Conservation (phyloP, 2,797 vertebrate species). For the Buceros bicornis region DNA sequence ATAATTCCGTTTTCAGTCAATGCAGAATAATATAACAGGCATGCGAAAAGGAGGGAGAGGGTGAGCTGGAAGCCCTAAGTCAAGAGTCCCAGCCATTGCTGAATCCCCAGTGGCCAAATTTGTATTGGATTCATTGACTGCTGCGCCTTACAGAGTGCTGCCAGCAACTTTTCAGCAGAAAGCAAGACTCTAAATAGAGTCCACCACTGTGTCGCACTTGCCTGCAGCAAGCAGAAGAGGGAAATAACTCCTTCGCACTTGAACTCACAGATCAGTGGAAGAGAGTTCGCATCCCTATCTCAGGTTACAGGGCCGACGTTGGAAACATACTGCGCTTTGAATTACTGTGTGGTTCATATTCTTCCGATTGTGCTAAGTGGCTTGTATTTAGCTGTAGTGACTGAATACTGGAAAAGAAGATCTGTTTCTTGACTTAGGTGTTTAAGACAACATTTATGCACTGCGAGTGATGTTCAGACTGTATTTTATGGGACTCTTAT, state of each 20-base stretch:
- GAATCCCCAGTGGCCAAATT: neutral
- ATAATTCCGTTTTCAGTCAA: neutral
- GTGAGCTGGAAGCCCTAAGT: neutral
- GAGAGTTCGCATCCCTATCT: neutral
- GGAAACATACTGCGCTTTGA: neutral
- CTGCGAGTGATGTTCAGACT: conserved; percentile 8
- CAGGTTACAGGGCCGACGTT: neutral
- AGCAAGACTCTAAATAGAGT: neutral
- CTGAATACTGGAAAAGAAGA: conserved; percentile 8
- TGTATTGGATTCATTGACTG: neutral
- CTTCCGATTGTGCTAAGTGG: conserved; percentile 3
- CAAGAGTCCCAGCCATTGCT: neutral
- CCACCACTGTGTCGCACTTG: neutral
- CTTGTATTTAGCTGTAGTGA: conserved; percentile 29
- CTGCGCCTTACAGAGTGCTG: neutral
- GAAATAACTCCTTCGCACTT: conserved; percentile 9
- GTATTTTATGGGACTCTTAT: neutral
- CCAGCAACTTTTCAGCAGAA: conserved; percentile 13
- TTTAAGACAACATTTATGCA: neutral
- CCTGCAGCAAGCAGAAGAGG: neutral
- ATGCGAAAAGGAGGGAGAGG: neutral
- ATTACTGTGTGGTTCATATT: neutral
- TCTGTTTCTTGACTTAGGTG: neutral
- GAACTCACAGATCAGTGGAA: neutral
- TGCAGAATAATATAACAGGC: neutral